Evolutionary conservation across 2,797 vertebrate genomes (phyloP).

Genomic region (Cichlasoma orientale): DNA sequence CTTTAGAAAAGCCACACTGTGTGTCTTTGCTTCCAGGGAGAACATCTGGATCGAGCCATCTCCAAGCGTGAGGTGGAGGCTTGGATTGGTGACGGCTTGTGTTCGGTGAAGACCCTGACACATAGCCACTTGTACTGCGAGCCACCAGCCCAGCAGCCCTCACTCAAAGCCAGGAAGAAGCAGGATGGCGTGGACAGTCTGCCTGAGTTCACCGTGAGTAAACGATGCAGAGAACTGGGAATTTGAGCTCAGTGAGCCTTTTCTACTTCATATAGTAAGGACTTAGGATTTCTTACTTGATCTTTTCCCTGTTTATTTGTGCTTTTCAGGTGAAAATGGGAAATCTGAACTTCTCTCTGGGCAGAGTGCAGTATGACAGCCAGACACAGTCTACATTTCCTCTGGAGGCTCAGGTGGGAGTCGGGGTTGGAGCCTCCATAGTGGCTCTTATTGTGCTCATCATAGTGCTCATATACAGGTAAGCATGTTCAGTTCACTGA

Average conservation of each 20-base stretch:
- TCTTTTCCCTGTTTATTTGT: background rate
- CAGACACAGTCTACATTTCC: conserved; percentile 90
- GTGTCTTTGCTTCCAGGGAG: conserved; percentile 79
- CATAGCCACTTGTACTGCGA: conserved; percentile 95
- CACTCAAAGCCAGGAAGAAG: conserved; percentile 74
- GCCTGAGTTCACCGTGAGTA: conserved; percentile 92
- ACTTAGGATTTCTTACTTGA: background rate
- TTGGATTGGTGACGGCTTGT: conserved; percentile 89
- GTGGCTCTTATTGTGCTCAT: conserved; percentile 93
- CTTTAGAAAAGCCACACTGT: background rate
- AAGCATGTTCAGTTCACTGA: conserved; percentile 4
- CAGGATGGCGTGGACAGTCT: conserved; percentile 85
- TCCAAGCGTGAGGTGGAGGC: conserved; percentile 95
- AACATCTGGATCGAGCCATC: conserved; percentile 93
- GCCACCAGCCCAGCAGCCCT: conserved; percentile 88
- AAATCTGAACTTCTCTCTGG: conserved; percentile 90
- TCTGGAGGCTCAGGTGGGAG: conserved; percentile 91
- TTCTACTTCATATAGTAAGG: background rate
- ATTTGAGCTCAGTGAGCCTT: background rate
- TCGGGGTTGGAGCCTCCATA: conserved; percentile 92
- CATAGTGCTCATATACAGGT: conserved; percentile 97
- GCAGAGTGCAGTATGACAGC: conserved; percentile 91
- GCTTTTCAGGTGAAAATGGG: conserved; percentile 91
- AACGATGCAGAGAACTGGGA: background rate
- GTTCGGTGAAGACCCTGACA: conserved; percentile 93